phyloP scores from a whole-genome alignment of 2,888 invertebrate genomes.

The Diloba caeruleocephala region DNA sequence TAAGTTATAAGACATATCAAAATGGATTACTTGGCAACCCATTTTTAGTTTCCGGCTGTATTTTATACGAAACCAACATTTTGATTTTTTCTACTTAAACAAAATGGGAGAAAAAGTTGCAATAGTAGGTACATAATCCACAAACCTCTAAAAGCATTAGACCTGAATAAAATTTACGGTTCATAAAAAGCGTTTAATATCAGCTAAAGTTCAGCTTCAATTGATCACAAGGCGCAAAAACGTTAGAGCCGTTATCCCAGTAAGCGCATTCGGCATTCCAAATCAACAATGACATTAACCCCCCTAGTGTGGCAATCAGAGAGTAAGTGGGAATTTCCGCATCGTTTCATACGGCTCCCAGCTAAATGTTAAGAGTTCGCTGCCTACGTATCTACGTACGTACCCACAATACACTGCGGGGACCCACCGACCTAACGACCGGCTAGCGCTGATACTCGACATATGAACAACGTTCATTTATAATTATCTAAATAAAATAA shows the following conservation, averaged over 20 bases:
- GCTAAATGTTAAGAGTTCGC: slow-evolving; percentile 86
- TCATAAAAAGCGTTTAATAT: slow-evolving; percentile 52
- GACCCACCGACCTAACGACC: slow-evolving; percentile 39
- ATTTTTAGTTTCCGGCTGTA: too few species aligned
- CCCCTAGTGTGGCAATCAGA: slow-evolving; percentile 87
- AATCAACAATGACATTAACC: slow-evolving; percentile 87
- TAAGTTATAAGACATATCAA: too few species aligned
- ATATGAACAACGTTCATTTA: slow-evolving; percentile 22
- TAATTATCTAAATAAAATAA: too few species aligned
- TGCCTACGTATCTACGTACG: slow-evolving; percentile 61
- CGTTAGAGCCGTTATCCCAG: slow-evolving; percentile 70
- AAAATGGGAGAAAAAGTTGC: neutral
- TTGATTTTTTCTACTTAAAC: neutral
- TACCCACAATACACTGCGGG: slow-evolving; percentile 40
- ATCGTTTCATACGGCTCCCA: slow-evolving; percentile 84
- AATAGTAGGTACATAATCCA: slow-evolving; percentile 2
- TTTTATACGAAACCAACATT: too few species aligned
- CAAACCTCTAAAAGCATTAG: slow-evolving; percentile 23
- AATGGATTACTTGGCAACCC: too few species aligned
- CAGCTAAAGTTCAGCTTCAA: slow-evolving; percentile 58
- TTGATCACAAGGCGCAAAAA: slow-evolving; percentile 60
- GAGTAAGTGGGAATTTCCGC: slow-evolving; percentile 88
- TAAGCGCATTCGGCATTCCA: slow-evolving; percentile 84
- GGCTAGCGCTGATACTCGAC: slow-evolving; percentile 29
- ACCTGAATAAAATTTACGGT: slow-evolving; percentile 31